Conservation (phyloP, 2,113 vertebrate genomes). For the Arenaria interpres region DNA sequence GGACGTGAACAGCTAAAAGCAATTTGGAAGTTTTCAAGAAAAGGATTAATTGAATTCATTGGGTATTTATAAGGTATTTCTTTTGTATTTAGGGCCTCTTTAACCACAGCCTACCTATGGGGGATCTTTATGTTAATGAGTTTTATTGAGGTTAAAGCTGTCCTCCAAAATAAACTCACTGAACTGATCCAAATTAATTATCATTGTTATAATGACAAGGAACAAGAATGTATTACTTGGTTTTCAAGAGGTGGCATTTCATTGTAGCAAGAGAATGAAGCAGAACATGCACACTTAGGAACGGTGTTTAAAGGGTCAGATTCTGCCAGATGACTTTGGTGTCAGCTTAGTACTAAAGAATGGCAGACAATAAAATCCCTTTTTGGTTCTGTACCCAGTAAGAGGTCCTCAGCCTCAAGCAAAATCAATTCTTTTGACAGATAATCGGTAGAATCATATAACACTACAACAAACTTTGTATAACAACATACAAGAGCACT, state of each 20-base stretch:
- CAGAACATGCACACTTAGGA: background rate
- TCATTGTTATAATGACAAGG: background rate
- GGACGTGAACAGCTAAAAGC: background rate
- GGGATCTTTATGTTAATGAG: background rate
- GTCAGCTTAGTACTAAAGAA: background rate
- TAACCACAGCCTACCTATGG: background rate
- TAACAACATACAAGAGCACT: background rate
- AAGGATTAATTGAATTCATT: background rate
- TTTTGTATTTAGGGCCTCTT: background rate
- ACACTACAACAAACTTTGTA: background rate
- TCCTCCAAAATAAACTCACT: background rate
- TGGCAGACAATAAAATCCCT: background rate
- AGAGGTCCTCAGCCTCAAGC: background rate
- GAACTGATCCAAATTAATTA: background rate
- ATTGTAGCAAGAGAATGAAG: background rate
- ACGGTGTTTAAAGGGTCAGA: background rate
- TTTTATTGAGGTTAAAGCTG: background rate
- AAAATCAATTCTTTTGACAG: background rate
- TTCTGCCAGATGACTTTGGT: background rate
- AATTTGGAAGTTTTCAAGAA: background rate
- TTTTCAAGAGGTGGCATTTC: background rate
- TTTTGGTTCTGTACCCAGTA: background rate
- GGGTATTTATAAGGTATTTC: background rate
- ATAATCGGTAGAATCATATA: background rate
- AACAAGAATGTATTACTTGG: background rate